Base-by-base conservation (phyloP, 2,888 invertebrate species). In the Drosophila macrothrix region DNA sequence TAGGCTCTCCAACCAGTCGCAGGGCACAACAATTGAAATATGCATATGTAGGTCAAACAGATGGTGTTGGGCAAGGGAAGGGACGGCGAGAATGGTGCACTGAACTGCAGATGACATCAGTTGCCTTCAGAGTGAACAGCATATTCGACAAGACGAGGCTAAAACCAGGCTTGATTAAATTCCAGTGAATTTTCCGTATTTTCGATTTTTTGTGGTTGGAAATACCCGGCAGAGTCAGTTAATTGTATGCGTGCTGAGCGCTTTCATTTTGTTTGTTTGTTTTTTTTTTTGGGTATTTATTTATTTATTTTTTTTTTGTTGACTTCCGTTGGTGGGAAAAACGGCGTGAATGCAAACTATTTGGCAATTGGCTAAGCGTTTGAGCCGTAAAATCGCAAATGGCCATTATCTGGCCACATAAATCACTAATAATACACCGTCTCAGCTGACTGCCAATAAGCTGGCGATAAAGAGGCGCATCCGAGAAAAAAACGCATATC, bases 381-480 rank as follows among this genome's bases (percentile, higher is more conserved):
- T 84, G 37, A 62, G 79, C 75, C 79, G 76, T 85, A 79, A 90
- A 88, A 67, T 70, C 66, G 49, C 73, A 84, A 89, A 82, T 79
- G 73, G 68, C 71, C 77, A 88, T 86, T 90, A 86, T 70, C 59
- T 28, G 46, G 60, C 50, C 70, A 82, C 65, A 90, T 90, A 88
- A 89, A 89, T 84, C 68, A 74, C 81, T 76, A 84, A 80, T 83
- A 89, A 83, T 76, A 72, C 67, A 69, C 59, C 62, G 52, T 41
- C 61, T 61, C 61, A 7, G 7, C 54, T 72, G 88, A 88, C 88
- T 90, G 64, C 33, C 83, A 88, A 88, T 88, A 50, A 86, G 84
- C 25, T 37, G 22, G 43, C 25, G 28, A 43, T 22, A 35, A 70
- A 69, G 49, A 66, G 73, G 69, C 73, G 61, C 67, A 71, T 67